phyloP scores from a whole-genome alignment of 2,888 invertebrate genomes.

The Stenurella melanura region DNA sequence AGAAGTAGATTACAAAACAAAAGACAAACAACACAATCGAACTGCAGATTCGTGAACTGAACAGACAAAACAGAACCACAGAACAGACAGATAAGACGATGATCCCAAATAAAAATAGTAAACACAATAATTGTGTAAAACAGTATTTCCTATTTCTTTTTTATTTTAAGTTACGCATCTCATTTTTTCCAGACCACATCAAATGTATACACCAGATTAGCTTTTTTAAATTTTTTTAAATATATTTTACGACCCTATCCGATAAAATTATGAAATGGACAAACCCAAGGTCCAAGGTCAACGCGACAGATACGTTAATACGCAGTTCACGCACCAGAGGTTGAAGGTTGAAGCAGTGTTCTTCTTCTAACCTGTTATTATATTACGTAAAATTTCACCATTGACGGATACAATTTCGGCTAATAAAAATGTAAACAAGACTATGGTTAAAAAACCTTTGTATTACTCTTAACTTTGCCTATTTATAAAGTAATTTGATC shows the following conservation, averaged over 20 bases:
- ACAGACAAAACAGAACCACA: slow-evolving; percentile 15
- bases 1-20: slow-evolving; percentile 31
- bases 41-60: slow-evolving; percentile 17
- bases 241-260: neutral
- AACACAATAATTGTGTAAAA: slow-evolving; percentile 1
- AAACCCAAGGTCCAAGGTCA: slow-evolving; percentile 29
- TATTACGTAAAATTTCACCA: neutral
- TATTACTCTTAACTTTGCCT: neutral
- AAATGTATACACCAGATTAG: neutral
- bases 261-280: slow-evolving; percentile 11
- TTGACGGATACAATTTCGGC: neutral
- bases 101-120: slow-evolving; percentile 13
- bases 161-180: neutral
- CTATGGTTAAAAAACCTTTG: neutral
- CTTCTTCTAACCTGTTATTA: neutral
- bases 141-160: neutral
- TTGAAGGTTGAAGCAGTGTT: neutral
- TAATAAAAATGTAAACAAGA: neutral
- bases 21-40: slow-evolving; percentile 24
- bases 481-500: no score
- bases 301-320: slow-evolving; percentile 6
- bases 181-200: slow-evolving; percentile 4
- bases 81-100: slow-evolving; percentile 22
- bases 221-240: slow-evolving; percentile 5
- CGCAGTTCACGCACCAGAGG: slow-evolving; percentile 10